Base-by-base conservation (phyloP, 2,113 vertebrate genomes). In the Nasalis larvatus region DNA sequence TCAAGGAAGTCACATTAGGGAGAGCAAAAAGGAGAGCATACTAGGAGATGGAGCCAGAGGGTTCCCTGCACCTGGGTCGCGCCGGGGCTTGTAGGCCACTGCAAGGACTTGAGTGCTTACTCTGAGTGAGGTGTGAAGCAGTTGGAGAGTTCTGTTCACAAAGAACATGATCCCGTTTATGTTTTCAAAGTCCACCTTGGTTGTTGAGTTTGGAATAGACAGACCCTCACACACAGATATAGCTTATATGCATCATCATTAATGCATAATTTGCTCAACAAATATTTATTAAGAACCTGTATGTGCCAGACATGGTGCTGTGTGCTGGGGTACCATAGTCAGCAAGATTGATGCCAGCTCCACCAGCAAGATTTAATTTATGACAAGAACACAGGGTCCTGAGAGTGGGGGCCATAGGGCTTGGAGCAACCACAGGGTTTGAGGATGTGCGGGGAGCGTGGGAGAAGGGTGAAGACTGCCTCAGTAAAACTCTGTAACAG, bases 381-480 rank as follows among this genome's bases (percentile, higher is more conserved):
- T 18, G 49, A 30, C 17, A 32, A n/a, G 35, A 68, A 42, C 21
- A 1, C 47, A 86, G 42, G 27, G 3, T 42, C n/a, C 54, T 9
- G 13, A 83, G 69, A 6, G 21, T 69, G 3, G 68, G 54, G 25
- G n/a, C n/a, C 56, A 69, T 20, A 82, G 63, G 47, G 23, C 42
- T 12, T 71, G 4, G 14, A 66, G 35, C 56, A 45, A 71, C 4
- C 17, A 11, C 6, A 60, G 40, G 12, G 10, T 81, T 94, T 58
- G 42, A 60, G 17, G 32, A 56, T 18, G 11, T 45, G 4, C 8
- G 18, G 17, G 14, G 25, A 1, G 3, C 0, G 1, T 1, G 1
- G 23, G 7, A 17, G 0, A 37, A 30, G 12, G n/a, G 6, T 63
- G 35, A 35, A 52, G 66, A 40, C 27, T 21, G 17, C 5, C 20